Conservation (phyloP, 2,888 invertebrate genomes). For the Chrysina gloriosa region DNA sequence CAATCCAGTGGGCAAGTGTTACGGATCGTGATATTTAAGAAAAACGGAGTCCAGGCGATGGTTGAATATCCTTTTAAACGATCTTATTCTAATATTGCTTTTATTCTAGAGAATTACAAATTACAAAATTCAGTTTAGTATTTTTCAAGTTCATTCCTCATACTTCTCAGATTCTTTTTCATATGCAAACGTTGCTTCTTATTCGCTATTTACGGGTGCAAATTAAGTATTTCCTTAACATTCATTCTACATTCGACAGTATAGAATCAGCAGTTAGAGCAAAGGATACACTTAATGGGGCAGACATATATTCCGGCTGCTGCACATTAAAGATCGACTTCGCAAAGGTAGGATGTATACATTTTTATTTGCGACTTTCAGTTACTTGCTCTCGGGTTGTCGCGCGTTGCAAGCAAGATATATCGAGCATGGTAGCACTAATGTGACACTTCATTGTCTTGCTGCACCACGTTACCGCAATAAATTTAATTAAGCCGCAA, state of each 20-base stretch:
- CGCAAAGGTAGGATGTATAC: slow-evolving; percentile 86
- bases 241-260: slow-evolving; percentile 83
- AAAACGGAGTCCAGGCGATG: slow-evolving; percentile 98
- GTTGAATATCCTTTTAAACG: slow-evolving; percentile 93
- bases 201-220: not conserved
- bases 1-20: slow-evolving; percentile 94
- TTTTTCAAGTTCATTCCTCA: too few relatives aligned
- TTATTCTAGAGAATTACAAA: not conserved
- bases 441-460: slow-evolving; percentile 28
- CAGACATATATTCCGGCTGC: slow-evolving; percentile 99
- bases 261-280: slow-evolving; percentile 94
- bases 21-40: slow-evolving; percentile 98
- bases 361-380: not conserved
- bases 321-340: slow-evolving; percentile 99
- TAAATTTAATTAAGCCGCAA: slow-evolving; percentile 39
- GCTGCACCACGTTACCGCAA: slow-evolving; percentile 16
- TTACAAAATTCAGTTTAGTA: not conserved
- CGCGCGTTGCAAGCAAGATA: not conserved
- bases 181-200: too few relatives aligned
- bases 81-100: too few relatives aligned
- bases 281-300: slow-evolving; percentile 95
- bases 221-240: slow-evolving; percentile 73
- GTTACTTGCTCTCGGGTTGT: too few relatives aligned
- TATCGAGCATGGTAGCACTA: not conserved
- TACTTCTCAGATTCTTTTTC: too few relatives aligned